These are phyloP conservation scores for Acrocephalus kingi DNA, from an alignment of 2,113 vertebrate genomes.

Conservation along the genomic window DNA sequence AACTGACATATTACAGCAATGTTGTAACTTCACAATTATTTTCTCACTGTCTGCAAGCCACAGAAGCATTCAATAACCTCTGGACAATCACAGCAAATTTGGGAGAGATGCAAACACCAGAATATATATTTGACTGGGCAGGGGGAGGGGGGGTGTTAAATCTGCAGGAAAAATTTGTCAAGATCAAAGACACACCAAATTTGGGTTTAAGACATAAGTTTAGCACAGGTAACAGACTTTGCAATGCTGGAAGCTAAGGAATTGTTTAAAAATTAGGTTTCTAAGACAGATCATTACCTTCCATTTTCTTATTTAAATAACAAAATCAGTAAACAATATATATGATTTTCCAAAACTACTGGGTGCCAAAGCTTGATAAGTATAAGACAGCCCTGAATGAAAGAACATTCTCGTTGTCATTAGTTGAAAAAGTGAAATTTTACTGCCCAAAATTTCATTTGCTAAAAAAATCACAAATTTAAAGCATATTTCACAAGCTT, in stretches of 20 bases:
- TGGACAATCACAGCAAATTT: neutral
- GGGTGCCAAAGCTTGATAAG: neutral
- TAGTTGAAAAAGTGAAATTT: neutral
- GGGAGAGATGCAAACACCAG: neutral
- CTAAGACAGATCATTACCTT: neutral
- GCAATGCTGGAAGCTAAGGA: neutral
- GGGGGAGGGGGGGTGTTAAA: accelerated
- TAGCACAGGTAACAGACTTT: neutral
- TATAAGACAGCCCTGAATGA: neutral
- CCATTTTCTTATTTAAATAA: neutral
- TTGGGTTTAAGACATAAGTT: neutral
- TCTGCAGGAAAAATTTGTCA: neutral
- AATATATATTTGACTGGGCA: neutral
- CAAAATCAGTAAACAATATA: neutral
- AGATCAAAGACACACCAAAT: neutral
- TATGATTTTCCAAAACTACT: neutral
- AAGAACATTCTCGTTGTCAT: neutral
- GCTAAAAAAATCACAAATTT: neutral
- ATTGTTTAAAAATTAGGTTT: neutral
- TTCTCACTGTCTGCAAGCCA: neutral
- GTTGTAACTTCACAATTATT: neutral
- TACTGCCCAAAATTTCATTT: neutral
- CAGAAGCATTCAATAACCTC: neutral
- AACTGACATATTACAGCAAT: neutral
- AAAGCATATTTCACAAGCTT: neutral